phyloP scores from a whole-genome alignment of 2,888 invertebrate genomes.

The Altica lythri region DNA sequence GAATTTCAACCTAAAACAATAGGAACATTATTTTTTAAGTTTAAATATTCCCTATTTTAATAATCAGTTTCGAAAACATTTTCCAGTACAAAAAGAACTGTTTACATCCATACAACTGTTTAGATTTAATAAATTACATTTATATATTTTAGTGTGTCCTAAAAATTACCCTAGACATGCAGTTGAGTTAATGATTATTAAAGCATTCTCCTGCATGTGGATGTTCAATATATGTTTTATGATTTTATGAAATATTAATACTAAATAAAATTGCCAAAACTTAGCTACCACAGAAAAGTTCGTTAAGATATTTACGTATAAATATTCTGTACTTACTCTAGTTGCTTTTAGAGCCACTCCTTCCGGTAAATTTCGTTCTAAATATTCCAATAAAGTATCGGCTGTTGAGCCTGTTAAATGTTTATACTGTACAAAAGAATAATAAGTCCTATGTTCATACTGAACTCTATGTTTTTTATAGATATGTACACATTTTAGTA shows the following conservation, averaged over 20 bases:
- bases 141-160: no score
- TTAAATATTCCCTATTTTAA: no score
- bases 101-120: not conserved
- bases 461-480: slow-evolving; percentile 94
- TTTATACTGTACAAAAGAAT: slow-evolving; percentile 79
- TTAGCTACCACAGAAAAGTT: not conserved
- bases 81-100: not conserved
- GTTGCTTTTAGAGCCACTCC: slow-evolving; percentile 93
- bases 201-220: no score
- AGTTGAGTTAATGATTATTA: no score
- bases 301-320: no score
- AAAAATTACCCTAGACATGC: no score
- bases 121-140: not conserved
- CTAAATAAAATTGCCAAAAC: not conserved
- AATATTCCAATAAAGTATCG: slow-evolving; percentile 93
- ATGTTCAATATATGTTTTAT: no score
- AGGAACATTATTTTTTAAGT: no score
- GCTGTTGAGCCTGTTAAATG: slow-evolving; percentile 93
- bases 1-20: slow-evolving; percentile 28
- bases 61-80: no score
- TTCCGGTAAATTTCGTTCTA: slow-evolving; percentile 95
- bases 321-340: no score
- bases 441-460: slow-evolving; percentile 94
- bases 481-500: slow-evolving; percentile 87
- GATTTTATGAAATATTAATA: no score